These are phyloP conservation scores for Sturmia bella DNA, from an alignment of 2,888 invertebrate species.

Conservation along the genomic window DNA sequence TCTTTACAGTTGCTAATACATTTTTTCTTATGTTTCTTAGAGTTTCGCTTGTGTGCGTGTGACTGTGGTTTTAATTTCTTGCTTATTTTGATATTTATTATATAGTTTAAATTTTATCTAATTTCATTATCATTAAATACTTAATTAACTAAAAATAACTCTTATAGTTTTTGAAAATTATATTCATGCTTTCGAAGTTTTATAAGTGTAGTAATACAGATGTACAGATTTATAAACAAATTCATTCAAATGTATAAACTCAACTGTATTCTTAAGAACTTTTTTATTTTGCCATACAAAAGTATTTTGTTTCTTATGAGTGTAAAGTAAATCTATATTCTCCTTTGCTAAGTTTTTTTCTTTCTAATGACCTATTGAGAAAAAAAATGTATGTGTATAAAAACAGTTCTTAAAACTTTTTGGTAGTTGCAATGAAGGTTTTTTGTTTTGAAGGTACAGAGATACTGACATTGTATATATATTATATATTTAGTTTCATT, in stretches of 20 bases:
- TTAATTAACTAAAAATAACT: neutral
- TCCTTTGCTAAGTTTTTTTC: neutral
- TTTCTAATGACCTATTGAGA: slow-evolving; percentile 19
- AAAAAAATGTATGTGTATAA: slow-evolving; percentile 7
- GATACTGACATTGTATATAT: slow-evolving; percentile 75
- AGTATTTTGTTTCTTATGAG: slow-evolving; percentile 16
- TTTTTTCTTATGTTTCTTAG: too few relatives aligned
- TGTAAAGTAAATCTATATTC: slow-evolving; percentile 3
- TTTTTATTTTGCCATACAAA: slow-evolving; percentile 11
- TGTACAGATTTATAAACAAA: slow-evolving; percentile 7
- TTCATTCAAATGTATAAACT: slow-evolving; percentile 41
- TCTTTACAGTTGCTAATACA: too few relatives aligned
- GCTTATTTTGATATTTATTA: slow-evolving; percentile 33
- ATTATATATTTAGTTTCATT: slow-evolving; percentile 7
- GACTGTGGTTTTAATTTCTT: slow-evolving; percentile 12
- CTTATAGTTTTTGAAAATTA: neutral
- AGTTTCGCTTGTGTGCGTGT: neutral
- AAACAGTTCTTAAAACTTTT: slow-evolving; percentile 41
- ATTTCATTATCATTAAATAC: slow-evolving; percentile 1
- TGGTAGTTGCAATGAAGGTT: slow-evolving; percentile 70
- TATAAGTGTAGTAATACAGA: slow-evolving; percentile 29
- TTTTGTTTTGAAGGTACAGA: slow-evolving; percentile 76
- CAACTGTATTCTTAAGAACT: slow-evolving; percentile 58
- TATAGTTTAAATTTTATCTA: slow-evolving; percentile 27
- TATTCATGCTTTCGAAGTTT: slow-evolving; percentile 60